phyloP scores from a whole-genome alignment of 2,888 invertebrate genomes.

The Xestia sexstrigata region DNA sequence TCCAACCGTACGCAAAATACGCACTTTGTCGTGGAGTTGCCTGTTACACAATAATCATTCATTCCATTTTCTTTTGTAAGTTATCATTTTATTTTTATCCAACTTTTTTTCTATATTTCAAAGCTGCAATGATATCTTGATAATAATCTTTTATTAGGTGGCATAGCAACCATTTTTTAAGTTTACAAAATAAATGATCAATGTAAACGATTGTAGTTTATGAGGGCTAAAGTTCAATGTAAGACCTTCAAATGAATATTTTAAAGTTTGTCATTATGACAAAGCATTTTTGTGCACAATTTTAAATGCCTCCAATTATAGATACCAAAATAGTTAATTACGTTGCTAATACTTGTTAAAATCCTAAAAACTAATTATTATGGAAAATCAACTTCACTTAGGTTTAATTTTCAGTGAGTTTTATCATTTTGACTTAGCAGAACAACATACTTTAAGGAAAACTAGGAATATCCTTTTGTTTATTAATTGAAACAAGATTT shows the following conservation, averaged over 20 bases:
- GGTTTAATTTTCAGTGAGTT: not conserved
- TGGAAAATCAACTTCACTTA: not conserved
- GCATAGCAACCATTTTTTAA: not conserved
- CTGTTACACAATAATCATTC: not conserved
- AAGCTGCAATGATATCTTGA: not conserved
- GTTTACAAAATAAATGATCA: not conserved
- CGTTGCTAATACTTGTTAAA: not conserved
- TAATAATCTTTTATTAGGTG: not conserved
- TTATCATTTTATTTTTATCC: too few species aligned
- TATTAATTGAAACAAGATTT: conserved; percentile 7
- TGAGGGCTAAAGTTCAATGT: not conserved
- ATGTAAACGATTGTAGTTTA: not conserved
- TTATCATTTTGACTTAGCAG: not conserved
- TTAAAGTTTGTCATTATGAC: conserved; percentile 16
- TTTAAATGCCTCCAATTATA: not conserved
- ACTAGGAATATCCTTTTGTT: not conserved
- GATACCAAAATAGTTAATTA: not conserved
- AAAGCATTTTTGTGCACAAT: not conserved
- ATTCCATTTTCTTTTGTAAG: not conserved
- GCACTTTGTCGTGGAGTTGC: too few species aligned
- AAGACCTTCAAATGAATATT: not conserved
- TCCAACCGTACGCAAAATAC: too few species aligned
- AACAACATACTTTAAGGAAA: conserved; percentile 12
- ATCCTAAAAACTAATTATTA: not conserved
- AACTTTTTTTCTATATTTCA: not conserved